A percentile compares a stretch with the other conserved stretches of the same genome.
phyloP scores from a whole-genome alignment of 2,888 invertebrate genomes.

The Amaurobius ferox region DNA sequence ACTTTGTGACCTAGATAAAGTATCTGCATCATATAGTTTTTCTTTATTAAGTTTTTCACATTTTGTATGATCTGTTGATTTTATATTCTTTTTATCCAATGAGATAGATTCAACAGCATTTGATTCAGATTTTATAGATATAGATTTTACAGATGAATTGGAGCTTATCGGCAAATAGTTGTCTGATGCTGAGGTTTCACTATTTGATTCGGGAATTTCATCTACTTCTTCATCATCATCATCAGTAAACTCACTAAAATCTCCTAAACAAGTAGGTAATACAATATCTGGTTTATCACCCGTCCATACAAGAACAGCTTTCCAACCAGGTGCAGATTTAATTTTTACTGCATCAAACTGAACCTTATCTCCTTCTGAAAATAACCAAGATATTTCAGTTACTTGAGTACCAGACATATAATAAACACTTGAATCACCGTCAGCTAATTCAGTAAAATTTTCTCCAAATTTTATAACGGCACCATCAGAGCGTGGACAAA shows the following conservation, averaged over 20 bases:
- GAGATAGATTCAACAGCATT: too few relatives aligned
- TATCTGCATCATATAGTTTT: too few relatives aligned
- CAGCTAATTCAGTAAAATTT: constrained; percentile 34
- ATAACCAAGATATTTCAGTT: constrained; percentile 52
- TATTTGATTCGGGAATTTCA: neutral
- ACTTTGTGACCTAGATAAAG: too few relatives aligned
- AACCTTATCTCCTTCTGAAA: constrained; percentile 48
- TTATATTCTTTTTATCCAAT: too few relatives aligned
- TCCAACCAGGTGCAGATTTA: constrained; percentile 46
- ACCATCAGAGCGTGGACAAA: constrained; percentile 34
- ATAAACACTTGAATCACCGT: constrained; percentile 48
- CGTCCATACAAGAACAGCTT: constrained; percentile 50
- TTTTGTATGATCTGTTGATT: too few relatives aligned
- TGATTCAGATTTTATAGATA: neutral
- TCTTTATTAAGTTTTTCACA: too few relatives aligned
- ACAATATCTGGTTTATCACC: constrained; percentile 53
- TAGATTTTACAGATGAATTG: neutral
- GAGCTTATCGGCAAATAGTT: constrained; percentile 21
- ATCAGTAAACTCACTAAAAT: constrained; percentile 32
- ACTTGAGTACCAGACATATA: constrained; percentile 40
- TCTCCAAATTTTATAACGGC: constrained; percentile 58
- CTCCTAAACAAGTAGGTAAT: constrained; percentile 21
- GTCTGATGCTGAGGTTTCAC: neutral
- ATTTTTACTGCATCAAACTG: constrained; percentile 48
- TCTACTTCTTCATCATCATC: constrained; percentile 7